Evolutionary conservation across 2,888 invertebrate species (phyloP).

Genomic region (Petrolisthes cinctipes): DNA sequence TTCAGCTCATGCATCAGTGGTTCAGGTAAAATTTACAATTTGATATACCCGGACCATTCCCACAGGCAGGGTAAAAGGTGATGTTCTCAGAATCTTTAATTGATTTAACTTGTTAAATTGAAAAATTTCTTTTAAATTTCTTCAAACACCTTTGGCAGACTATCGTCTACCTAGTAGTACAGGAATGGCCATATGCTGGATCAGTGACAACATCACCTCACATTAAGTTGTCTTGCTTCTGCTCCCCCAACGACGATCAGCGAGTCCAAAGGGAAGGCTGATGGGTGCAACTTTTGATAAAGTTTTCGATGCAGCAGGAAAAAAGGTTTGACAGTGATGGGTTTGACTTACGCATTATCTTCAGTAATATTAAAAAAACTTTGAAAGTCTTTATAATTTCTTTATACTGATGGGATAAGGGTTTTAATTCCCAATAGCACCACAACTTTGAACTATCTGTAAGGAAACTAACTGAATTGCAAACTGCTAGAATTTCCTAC

Average conservation of each 20-base stretch:
- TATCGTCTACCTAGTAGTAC: neutral
- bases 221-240: constrained; percentile 32
- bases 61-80: constrained; percentile 44
- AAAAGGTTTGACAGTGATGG: too few species aligned
- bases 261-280: constrained; percentile 37
- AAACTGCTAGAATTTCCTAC: too few species aligned
- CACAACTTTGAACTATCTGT: too few species aligned
- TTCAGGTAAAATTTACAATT: constrained; percentile 32
- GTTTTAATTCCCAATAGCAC: too few species aligned
- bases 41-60: constrained; percentile 39
- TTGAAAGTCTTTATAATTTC: too few species aligned
- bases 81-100: constrained; percentile 44
- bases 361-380: too few species aligned
- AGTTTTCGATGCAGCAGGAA: too few species aligned
- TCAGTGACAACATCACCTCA: constrained; percentile 52
- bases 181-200: neutral
- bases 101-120: neutral
- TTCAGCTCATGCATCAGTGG: constrained; percentile 56
- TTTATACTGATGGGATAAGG: too few species aligned
- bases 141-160: neutral
- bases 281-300: too few species aligned
- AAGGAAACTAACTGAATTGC: too few species aligned
- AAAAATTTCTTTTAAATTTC: neutral
- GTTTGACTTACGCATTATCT: too few species aligned
- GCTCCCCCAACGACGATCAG: constrained; percentile 29